Base-by-base conservation (phyloP, 2,888 invertebrate species). In the Oligia strigilis region DNA sequence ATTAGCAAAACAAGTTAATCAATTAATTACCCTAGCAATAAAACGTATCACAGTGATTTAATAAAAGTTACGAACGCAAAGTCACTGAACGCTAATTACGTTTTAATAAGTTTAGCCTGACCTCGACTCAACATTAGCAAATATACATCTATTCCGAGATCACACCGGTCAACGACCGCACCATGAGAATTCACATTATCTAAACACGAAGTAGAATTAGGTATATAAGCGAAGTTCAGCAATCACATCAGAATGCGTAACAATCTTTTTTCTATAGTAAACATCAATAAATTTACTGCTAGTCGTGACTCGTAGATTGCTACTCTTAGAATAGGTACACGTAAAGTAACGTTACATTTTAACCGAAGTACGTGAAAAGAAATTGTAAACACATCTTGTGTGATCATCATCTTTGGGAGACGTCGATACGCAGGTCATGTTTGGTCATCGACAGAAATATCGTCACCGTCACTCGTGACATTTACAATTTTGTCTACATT, bases 321-420 rank as follows among this genome's bases (percentile, higher is more conserved):
- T 85, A 82, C 74, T 84, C 66, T 46, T 72, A 78, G 72, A 84
- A 78, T 85, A n/a, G n/a, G n/a, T n/a, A 87, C 84, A 88, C 82
- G 80, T 78, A 82, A 87, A 89, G 88, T 91, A 92, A 90, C 92
- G 92, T 89, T 91, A 92, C 67, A 88, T 89, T 89, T 92, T 92
- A 89, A 92, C 91, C 67, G 78, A 85, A 76, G 78, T 80, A 89
- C 85, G 92, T 87, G 87, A 92, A 92, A 87, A 87, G 91, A 91
- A 92, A 92, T 91, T 90, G 91, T 90, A 91, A 91, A 92, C 87
- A 91, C 65, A 83, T 75, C 84, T 72, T 75, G 72, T 69, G 70
- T 58, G 82, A 81, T n/a, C n/a, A n/a, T n/a, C n/a, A 88, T 77
- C 79, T 83, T 86, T 83, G 81, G 80, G 75, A 84, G 82, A 84